phyloP scores from a whole-genome alignment of 2,888 invertebrate species.

The Ditula angustiorana region DNA sequence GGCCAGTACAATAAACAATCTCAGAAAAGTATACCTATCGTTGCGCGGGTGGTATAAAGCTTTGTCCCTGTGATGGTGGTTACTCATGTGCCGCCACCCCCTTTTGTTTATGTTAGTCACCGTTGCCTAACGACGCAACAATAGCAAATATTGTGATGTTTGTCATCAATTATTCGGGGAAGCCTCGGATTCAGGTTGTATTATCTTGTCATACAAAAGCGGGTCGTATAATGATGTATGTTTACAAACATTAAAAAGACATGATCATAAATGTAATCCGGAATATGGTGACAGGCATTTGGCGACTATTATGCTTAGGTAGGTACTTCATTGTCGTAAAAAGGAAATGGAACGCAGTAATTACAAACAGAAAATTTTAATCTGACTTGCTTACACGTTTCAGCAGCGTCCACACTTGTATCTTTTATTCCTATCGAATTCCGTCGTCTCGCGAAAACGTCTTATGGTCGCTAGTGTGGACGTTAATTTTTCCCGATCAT shows the following conservation, averaged over 20 bases:
- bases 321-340: not conserved
- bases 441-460: not conserved
- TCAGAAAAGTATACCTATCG: too few relatives aligned
- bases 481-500: too few relatives aligned
- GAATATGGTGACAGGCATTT: not conserved
- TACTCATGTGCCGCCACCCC: too few relatives aligned
- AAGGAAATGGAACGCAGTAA: not conserved
- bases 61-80: too few relatives aligned
- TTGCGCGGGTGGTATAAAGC: too few relatives aligned
- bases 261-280: not conserved
- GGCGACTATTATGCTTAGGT: too few relatives aligned
- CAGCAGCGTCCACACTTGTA: too few relatives aligned
- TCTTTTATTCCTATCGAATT: not conserved
- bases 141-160: slow-evolving; percentile 32
- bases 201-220: slow-evolving; percentile 21
- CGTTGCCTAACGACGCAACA: slow-evolving; percentile 22
- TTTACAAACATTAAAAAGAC: slow-evolving; percentile 8
- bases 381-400: not conserved
- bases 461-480: too few relatives aligned
- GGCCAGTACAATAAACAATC: too few relatives aligned
- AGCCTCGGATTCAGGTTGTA: slow-evolving; percentile 23
- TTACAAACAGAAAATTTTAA: not conserved
- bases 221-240: slow-evolving; percentile 11
- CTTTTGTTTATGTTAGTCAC: slow-evolving; percentile 16
- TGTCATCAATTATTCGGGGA: slow-evolving; percentile 34